These are phyloP conservation scores for Crambe crambe DNA, from an alignment of 37 sponge, comb jelly and placozoan species.

Conservation along the genomic window DNA sequence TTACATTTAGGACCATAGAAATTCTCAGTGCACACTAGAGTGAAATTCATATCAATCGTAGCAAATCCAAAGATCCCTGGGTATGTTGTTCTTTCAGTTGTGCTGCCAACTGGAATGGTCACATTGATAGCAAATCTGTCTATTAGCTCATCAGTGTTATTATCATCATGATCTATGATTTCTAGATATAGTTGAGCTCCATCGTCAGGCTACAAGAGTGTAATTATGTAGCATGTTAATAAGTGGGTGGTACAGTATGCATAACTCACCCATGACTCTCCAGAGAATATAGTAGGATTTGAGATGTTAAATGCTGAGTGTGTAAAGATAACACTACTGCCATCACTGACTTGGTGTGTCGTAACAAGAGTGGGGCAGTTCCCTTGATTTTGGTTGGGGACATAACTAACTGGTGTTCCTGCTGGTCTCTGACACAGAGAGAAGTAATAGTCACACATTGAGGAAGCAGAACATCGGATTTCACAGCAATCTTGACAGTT, in stretches of 20 bases:
- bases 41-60: background rate
- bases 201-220: background rate
- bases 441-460: background rate
- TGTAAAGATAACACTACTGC: background rate
- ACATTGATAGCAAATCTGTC: slow-evolving; percentile 22
- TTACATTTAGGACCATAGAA: background rate
- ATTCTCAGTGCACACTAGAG: background rate
- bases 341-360: background rate
- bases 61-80: slow-evolving; percentile 13
- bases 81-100: background rate
- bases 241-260: background rate
- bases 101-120: background rate
- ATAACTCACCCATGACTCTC: background rate
- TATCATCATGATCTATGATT: background rate
- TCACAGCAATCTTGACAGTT: background rate
- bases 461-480: background rate
- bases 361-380: background rate
- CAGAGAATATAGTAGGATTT: slow-evolving; percentile 1
- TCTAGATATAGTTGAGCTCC: background rate
- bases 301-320: background rate
- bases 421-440: background rate
- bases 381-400: background rate
- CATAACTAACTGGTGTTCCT: background rate
- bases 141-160: background rate
- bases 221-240: no score